Conservation (phyloP, 2,888 invertebrate species). For the Gastrophysa polygoni region DNA sequence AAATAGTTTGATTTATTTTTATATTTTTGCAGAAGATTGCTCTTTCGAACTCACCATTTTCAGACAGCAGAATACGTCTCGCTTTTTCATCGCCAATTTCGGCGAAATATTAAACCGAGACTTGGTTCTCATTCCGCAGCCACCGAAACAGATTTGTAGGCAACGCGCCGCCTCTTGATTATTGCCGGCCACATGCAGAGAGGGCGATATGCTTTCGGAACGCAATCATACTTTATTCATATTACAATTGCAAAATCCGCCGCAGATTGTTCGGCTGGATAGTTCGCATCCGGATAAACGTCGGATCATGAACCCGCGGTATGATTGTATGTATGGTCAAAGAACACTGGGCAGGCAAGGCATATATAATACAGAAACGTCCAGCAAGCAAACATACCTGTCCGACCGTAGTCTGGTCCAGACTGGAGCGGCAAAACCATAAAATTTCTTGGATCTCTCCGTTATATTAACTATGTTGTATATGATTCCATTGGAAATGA, state of each 20-base stretch:
- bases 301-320: background rate
- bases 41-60: no score
- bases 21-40: no score
- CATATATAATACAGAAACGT: no score
- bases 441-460: no score
- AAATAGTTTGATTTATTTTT: no score
- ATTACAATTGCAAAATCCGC: conserved; percentile 35
- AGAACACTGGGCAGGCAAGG: background rate
- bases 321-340: background rate
- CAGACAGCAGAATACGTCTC: background rate
- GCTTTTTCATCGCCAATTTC: background rate
- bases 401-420: no score
- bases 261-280: conserved; percentile 29
- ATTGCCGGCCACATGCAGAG: conserved; percentile 29
- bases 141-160: conserved; percentile 32
- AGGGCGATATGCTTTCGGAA: conserved; percentile 32
- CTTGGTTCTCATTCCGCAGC: background rate
- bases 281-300: conserved; percentile 18
- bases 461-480: no score
- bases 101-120: background rate
- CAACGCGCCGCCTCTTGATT: conserved; percentile 29
- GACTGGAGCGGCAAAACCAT: no score
- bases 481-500: no score
- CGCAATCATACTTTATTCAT: conserved; percentile 39
- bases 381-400: no score